Evolutionary conservation across 2,113 vertebrate species (phyloP).

Genomic region (Cottus gobio): DNA sequence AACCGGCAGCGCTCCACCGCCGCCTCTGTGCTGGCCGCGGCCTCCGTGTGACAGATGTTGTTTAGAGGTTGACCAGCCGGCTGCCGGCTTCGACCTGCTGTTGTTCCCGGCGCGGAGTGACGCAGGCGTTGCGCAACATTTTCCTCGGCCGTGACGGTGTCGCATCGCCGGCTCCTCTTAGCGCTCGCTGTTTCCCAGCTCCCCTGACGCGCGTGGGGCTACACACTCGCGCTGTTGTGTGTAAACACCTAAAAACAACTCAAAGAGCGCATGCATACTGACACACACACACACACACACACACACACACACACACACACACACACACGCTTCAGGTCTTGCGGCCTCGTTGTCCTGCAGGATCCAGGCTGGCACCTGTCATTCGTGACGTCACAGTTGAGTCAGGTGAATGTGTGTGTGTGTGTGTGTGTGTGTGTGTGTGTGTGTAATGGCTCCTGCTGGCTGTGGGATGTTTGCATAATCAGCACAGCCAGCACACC

Average conservation of each 20-base stretch:
- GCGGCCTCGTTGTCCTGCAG: slow-evolving; percentile 35
- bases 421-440: slow-evolving; percentile 10
- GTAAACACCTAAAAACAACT: slow-evolving; percentile 72
- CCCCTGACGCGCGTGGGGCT: slow-evolving; percentile 57
- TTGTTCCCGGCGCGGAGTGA: slow-evolving; percentile 62
- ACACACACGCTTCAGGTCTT: not conserved
- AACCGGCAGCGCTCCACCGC: slow-evolving; percentile 29
- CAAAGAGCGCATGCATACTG: slow-evolving; percentile 17
- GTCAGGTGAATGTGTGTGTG: slow-evolving; percentile 54
- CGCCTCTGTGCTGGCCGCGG: slow-evolving; percentile 24
- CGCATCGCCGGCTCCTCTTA: slow-evolving; percentile 72
- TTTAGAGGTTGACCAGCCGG: slow-evolving; percentile 57
- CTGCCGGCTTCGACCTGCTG: slow-evolving; percentile 54
- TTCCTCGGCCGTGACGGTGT: slow-evolving; percentile 72
- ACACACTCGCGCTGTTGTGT: slow-evolving; percentile 64
- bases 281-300: slow-evolving; percentile 13
- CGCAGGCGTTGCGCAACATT: slow-evolving; percentile 73
- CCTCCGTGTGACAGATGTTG: slow-evolving; percentile 67
- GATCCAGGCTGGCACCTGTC: slow-evolving; percentile 63
- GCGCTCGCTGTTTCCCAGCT: slow-evolving; percentile 43
- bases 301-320: not conserved
- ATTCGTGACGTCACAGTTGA: slow-evolving; percentile 58
- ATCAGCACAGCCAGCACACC: slow-evolving; percentile 72
- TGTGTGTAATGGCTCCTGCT: slow-evolving; percentile 29
- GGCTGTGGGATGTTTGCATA: slow-evolving; percentile 74